A percentile compares a stretch with the other conserved stretches of the same genome.
phyloP scores from a whole-genome alignment of 2,888 invertebrate species.

The Xanthostigma xanthostigma region DNA sequence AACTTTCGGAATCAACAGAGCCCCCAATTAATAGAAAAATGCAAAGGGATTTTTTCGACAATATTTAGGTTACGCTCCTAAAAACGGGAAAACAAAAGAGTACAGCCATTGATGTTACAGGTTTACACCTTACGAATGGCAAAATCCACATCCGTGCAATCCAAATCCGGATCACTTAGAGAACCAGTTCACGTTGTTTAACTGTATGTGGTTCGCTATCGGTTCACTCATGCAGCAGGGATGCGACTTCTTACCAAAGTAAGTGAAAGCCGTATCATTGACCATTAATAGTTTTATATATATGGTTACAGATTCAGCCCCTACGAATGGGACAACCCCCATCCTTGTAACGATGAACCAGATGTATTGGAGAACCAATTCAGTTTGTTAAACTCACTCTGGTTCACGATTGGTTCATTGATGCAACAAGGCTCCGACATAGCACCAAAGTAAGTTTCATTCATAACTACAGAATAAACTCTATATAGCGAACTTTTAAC shows the following conservation, averaged over 20 bases:
- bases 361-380: constrained; percentile 81
- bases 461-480: too few relatives aligned
- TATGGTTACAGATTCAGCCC: constrained; percentile 65
- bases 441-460: constrained; percentile 68
- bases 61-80: too few relatives aligned
- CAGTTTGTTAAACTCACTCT: constrained; percentile 81
- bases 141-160: constrained; percentile 75
- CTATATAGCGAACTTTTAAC: too few relatives aligned
- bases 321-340: constrained; percentile 86
- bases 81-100: not conserved
- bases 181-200: constrained; percentile 83
- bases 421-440: constrained; percentile 89
- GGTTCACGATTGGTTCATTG: constrained; percentile 88
- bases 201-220: constrained; percentile 96
- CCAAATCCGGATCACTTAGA: constrained; percentile 67
- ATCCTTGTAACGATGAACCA: constrained; percentile 71
- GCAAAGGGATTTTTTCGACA: too few relatives aligned
- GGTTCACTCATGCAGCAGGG: constrained; percentile 92
- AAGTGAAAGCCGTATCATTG: constrained; percentile 30
- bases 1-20: too few relatives aligned
- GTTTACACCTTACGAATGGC: constrained; percentile 94
- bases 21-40: too few relatives aligned
- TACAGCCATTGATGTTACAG: constrained; percentile 29
- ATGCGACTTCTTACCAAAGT: constrained; percentile 90
- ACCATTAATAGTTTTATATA: not conserved